Conservation (phyloP, 2,888 invertebrate species). For the Allophyes oxyacanthae region DNA sequence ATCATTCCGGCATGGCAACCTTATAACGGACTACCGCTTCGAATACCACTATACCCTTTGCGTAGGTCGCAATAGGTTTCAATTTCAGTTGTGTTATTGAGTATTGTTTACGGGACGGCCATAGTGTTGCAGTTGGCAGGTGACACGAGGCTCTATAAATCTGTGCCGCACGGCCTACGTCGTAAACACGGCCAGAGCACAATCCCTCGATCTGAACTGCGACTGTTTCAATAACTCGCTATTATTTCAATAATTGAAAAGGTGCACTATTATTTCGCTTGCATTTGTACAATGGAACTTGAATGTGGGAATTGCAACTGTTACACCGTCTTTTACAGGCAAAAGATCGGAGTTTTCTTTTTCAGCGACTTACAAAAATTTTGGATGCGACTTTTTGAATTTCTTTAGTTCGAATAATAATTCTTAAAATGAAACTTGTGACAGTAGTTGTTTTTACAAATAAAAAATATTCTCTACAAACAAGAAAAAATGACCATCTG, state of each 20-base stretch:
- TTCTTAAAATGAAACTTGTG: slow-evolving; percentile 9
- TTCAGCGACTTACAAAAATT: not conserved
- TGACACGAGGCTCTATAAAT: slow-evolving; percentile 83
- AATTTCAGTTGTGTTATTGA: slow-evolving; percentile 55
- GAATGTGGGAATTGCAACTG: slow-evolving; percentile 45
- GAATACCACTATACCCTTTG: slow-evolving; percentile 58
- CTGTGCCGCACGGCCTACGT: slow-evolving; percentile 69
- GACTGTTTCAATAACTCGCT: slow-evolving; percentile 74
- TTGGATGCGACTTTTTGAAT: not conserved
- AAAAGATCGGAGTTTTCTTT: slow-evolving; percentile 19
- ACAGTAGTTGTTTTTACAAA: not conserved
- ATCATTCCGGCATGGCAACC: slow-evolving; percentile 37
- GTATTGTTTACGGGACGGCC: slow-evolving; percentile 69
- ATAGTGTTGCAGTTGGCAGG: slow-evolving; percentile 82
- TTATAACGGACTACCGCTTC: slow-evolving; percentile 22
- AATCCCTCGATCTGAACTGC: slow-evolving; percentile 75
- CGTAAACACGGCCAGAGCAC: slow-evolving; percentile 74
- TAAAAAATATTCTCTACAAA: slow-evolving; percentile 15
- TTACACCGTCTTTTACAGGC: slow-evolving; percentile 21
- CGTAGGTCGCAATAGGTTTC: slow-evolving; percentile 49
- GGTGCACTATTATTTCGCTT: slow-evolving; percentile 51
- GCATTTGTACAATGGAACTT: slow-evolving; percentile 43
- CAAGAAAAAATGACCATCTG: slow-evolving; percentile 24
- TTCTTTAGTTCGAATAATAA: slow-evolving; percentile 3
- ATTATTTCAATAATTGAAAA: slow-evolving; percentile 68